Evolutionary conservation across 2,113 vertebrate species (phyloP).

Genomic region (Tragelaphus strepsiceros): DNA sequence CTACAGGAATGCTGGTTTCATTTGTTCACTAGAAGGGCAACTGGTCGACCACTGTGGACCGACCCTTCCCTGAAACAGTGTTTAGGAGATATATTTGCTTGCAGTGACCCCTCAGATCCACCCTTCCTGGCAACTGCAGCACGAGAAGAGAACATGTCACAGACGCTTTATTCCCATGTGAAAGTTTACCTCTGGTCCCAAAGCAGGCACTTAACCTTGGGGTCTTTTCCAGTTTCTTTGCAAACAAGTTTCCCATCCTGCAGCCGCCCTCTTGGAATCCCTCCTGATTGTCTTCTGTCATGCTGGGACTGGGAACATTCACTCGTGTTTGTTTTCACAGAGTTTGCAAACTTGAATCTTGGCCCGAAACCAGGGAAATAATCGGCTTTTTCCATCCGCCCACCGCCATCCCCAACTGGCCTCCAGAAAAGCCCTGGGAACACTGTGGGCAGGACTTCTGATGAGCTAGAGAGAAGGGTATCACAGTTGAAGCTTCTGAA

Average conservation of each 20-base stretch:
- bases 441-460: neutral
- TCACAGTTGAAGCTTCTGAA: fast-evolving
- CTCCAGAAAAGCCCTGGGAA: neutral
- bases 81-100: neutral
- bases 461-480: neutral
- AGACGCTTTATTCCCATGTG: neutral
- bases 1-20: fast-evolving
- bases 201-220: neutral
- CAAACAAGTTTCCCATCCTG: neutral
- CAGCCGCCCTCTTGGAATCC: neutral
- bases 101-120: too few species aligned
- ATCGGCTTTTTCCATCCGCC: neutral
- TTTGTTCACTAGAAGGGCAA: neutral
- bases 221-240: neutral
- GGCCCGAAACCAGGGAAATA: constrained; percentile 24
- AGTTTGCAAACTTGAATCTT: constrained; percentile 18
- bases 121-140: neutral
- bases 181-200: neutral
- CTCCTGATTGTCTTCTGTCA: neutral
- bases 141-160: fast-evolving
- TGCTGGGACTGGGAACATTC: neutral
- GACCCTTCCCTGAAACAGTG: fast-evolving
- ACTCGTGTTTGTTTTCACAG: constrained; percentile 18
- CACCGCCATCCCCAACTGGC: neutral
- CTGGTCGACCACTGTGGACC: fast-evolving